Evolutionary conservation across 2,888 invertebrate genomes (phyloP).

Genomic region (Scotopteryx bipunctaria): DNA sequence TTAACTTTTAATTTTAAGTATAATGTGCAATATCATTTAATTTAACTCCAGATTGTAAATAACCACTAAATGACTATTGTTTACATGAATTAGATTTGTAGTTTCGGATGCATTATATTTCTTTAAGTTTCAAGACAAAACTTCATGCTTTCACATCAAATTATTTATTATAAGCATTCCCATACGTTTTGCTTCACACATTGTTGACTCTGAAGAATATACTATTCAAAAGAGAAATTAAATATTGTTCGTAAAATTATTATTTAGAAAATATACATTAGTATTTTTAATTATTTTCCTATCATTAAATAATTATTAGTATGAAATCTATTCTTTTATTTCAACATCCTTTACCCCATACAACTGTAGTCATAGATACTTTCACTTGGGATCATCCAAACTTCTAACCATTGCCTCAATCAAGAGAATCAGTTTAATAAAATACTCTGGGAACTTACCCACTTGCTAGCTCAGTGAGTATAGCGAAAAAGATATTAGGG

Average conservation of each 20-base stretch:
- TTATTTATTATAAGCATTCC: conserved; percentile 78
- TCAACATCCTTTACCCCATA: not conserved
- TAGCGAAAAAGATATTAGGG: too few relatives aligned
- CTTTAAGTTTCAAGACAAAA: conserved; percentile 46
- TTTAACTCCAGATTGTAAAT: conserved; percentile 66
- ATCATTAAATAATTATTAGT: conserved; percentile 72
- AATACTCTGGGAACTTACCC: too few relatives aligned
- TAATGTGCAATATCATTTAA: conserved; percentile 73
- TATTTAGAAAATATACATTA: conserved; percentile 75
- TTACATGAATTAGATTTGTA: conserved; percentile 52
- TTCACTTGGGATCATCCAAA: too few relatives aligned
- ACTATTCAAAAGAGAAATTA: conserved; percentile 54
- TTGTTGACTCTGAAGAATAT: conserved; percentile 56
- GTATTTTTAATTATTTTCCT: conserved; percentile 81
- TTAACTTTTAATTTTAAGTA: conserved; percentile 75
- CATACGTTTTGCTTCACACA: conserved; percentile 57
- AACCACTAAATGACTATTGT: conserved; percentile 50
- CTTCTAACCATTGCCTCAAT: too few relatives aligned
- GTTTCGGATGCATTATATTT: conserved; percentile 48
- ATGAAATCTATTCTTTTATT: conserved; percentile 32
- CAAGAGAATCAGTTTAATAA: too few relatives aligned
- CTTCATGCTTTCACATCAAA: conserved; percentile 60
- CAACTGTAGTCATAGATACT: not conserved
- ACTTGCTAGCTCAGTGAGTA: too few relatives aligned
- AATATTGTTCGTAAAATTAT: conserved; percentile 67